Conservation (phyloP, 2,113 vertebrate genomes). For the Indri indri region DNA sequence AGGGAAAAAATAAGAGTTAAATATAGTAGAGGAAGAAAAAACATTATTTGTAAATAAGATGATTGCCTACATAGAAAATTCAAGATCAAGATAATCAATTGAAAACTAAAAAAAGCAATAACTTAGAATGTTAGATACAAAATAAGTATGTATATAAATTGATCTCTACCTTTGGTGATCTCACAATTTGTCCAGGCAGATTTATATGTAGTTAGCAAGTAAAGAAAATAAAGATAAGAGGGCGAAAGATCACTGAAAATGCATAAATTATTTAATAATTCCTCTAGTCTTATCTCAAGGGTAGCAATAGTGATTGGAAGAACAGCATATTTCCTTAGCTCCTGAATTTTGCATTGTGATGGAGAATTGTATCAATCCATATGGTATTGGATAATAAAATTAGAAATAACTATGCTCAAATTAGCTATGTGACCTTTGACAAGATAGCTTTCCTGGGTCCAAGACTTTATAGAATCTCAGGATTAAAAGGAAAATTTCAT, state of each 20-base stretch:
- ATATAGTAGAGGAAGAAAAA: background rate
- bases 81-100: background rate
- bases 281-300: background rate
- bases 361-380: background rate
- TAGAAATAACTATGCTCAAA: background rate
- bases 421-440: background rate
- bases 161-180: background rate
- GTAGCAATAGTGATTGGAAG: background rate
- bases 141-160: background rate
- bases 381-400: background rate
- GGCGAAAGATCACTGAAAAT: background rate
- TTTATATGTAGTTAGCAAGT: background rate
- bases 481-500: background rate
- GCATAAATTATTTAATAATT: background rate
- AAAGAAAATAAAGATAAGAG: background rate
- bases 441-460: background rate
- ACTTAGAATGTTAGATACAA: background rate
- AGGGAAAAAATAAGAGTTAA: background rate
- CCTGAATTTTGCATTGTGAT: background rate
- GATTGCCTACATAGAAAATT: background rate
- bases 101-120: constrained; percentile 4
- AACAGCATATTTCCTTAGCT: background rate
- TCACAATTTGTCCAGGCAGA: background rate
- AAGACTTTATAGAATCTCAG: background rate
- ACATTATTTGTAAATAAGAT: background rate